These are phyloP conservation scores for Podarcis raffonei DNA, from an alignment of 2,113 vertebrate genomes.

Conservation along the genomic window DNA sequence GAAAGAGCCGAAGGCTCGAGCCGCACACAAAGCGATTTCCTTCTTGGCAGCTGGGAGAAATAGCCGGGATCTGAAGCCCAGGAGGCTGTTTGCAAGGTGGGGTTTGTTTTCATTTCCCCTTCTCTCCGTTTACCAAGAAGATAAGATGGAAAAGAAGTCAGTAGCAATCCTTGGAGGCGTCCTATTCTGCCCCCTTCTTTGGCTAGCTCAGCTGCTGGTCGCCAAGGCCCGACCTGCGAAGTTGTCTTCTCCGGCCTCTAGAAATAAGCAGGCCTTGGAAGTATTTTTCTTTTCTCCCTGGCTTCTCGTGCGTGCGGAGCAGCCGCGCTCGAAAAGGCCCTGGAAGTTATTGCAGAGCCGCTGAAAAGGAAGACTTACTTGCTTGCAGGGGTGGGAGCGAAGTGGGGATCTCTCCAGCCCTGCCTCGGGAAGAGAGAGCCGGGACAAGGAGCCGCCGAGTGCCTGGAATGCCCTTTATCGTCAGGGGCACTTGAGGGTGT, in stretches of 20 bases:
- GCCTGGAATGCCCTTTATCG: not conserved
- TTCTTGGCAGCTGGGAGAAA: not conserved
- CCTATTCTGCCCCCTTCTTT: not conserved
- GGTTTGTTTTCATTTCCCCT: not conserved
- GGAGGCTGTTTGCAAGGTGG: not conserved
- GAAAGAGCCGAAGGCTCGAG: not conserved
- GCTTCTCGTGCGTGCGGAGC: not conserved
- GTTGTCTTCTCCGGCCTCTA: not conserved
- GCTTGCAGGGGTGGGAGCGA: not conserved
- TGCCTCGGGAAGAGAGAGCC: not conserved
- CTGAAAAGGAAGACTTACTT: accelerated
- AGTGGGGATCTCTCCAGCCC: not conserved
- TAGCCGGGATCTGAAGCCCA: not conserved
- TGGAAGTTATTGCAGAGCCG: constrained; percentile 36
- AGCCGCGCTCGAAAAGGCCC: not conserved
- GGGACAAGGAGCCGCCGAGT: accelerated
- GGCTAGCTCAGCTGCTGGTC: not conserved
- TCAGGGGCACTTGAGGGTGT: not conserved
- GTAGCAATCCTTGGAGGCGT: not conserved
- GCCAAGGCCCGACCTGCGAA: not conserved
- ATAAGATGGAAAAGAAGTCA: not conserved
- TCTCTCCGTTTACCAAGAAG: not conserved
- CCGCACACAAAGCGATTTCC: not conserved
- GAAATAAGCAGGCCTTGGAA: constrained; percentile 25
- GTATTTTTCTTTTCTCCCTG: not conserved